phyloP scores from a whole-genome alignment of 2,888 invertebrate species.

The Gymnoscelis rufifasciata region DNA sequence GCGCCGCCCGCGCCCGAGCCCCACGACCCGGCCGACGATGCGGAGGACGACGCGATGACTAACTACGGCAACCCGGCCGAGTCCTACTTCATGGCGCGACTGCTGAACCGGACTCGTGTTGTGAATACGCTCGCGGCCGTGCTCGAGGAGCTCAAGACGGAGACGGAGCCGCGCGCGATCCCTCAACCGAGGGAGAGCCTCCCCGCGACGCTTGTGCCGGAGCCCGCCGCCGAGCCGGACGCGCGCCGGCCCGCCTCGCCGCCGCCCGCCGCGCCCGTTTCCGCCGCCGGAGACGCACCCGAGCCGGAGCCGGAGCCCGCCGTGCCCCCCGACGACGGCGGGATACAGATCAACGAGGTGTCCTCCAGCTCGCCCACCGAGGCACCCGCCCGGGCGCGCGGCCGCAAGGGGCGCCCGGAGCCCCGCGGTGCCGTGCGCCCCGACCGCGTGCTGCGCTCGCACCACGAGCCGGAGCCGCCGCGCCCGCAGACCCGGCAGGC shows the following conservation, averaged over 20 bases:
- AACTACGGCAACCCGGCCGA: conserved; percentile 73
- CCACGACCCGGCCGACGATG: conserved; percentile 26
- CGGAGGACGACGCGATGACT: conserved; percentile 41
- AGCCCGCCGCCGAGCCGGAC: conserved; percentile 29
- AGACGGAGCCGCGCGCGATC: conserved; percentile 25
- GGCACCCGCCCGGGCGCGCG: conserved; percentile 50
- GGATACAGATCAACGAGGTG: conserved; percentile 83
- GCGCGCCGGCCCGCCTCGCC: conserved; percentile 25
- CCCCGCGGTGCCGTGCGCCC: conserved; percentile 36
- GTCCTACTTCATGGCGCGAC: conserved; percentile 70
- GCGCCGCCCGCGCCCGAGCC: conserved; percentile 43
- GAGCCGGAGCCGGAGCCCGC: conserved; percentile 25
- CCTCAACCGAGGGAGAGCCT: conserved; percentile 33
- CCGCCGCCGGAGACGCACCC: conserved; percentile 21
- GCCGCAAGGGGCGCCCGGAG: conserved; percentile 44
- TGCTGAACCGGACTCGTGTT: conserved; percentile 59
- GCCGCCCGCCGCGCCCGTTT: conserved; percentile 17
- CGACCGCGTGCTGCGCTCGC: conserved; percentile 69
- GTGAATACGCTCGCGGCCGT: conserved; percentile 64
- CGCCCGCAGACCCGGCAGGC: conserved; percentile 52
- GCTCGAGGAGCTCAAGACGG: conserved; percentile 54
- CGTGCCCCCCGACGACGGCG: conserved; percentile 47
- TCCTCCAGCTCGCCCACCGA: conserved; percentile 81
- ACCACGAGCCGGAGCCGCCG: conserved; percentile 54
- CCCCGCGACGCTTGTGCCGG: conserved; percentile 23